Conservation (phyloP, 2,113 vertebrate species). For the Tursiops truncatus region DNA sequence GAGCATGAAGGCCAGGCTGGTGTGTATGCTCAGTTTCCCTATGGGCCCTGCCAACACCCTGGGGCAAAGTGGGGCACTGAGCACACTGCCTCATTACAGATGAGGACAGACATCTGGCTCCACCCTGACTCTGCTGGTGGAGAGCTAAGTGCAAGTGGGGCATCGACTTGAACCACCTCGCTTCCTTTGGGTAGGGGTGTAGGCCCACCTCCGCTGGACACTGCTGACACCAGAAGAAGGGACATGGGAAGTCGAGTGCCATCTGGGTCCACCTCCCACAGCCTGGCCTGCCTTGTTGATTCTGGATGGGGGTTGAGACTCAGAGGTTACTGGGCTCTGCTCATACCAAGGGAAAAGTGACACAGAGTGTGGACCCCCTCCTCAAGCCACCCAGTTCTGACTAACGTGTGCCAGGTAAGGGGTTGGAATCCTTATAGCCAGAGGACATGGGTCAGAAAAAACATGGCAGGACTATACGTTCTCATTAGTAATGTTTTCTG, state of each 20-base stretch:
- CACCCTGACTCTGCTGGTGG: background rate
- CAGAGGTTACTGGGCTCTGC: background rate
- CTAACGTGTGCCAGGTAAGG: background rate
- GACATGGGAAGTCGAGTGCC: too few species aligned
- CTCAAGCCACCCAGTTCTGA: background rate
- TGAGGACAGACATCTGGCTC: too few species aligned
- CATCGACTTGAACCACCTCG: fast-evolving
- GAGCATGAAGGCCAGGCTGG: background rate
- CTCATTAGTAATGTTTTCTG: background rate
- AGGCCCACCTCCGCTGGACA: fast-evolving
- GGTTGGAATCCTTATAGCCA: background rate
- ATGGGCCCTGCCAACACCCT: too few species aligned
- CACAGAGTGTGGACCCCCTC: too few species aligned
- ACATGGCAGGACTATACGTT: background rate
- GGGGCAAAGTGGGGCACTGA: background rate
- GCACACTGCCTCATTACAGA: background rate
- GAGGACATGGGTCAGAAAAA: background rate
- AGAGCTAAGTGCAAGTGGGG: background rate
- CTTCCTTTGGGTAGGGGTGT: background rate
- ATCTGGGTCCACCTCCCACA: too few species aligned
- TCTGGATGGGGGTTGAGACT: background rate
- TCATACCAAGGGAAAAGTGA: background rate
- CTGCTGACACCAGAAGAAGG: background rate
- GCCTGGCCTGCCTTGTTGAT: too few species aligned
- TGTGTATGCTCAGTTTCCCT: background rate